Conservation (phyloP, 2,888 invertebrate species). For the Eristalinus aeneus region DNA sequence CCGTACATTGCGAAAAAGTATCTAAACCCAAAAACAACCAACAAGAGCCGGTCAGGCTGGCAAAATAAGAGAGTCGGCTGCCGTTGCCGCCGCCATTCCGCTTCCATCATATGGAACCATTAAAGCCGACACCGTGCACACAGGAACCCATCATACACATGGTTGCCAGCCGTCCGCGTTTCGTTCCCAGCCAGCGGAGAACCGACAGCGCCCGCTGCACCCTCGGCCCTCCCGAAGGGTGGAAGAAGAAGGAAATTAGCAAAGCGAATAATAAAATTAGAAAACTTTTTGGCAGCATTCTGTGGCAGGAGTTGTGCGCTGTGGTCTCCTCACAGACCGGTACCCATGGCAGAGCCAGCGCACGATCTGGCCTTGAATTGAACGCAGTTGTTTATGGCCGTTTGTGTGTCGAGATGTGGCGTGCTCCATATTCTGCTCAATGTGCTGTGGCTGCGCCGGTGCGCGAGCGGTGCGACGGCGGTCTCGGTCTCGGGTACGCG, state of each 20-base stretch:
- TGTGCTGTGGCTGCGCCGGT: conserved; percentile 4
- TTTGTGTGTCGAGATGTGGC: conserved; percentile 58
- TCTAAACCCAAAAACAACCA: conserved; percentile 43
- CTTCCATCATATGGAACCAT: conserved; percentile 51
- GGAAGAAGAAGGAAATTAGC: conserved; percentile 49
- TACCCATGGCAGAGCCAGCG: conserved; percentile 23
- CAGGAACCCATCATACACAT: conserved; percentile 59
- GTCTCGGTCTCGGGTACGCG: conserved; percentile 53
- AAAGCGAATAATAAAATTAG: conserved; percentile 67
- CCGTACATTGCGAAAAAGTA: conserved; percentile 49
- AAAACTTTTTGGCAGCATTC: conserved; percentile 67
- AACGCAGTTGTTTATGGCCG: conserved; percentile 69
- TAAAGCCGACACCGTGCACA: conserved; percentile 53
- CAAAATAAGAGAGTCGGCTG: conserved; percentile 5
- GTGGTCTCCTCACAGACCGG: conserved; percentile 29
- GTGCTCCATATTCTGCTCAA: conserved; percentile 67
- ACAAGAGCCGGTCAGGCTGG: not conserved
- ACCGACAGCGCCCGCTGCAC: not conserved
- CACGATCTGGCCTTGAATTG: conserved; percentile 71
- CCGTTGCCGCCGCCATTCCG: not conserved
- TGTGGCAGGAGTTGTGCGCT: not conserved
- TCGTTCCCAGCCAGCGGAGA: not conserved
- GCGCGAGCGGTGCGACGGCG: conserved; percentile 9
- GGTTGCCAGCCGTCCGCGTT: conserved; percentile 47
- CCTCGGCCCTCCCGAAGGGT: conserved; percentile 15